Evolutionary conservation across 2,888 invertebrate species (phyloP), one percentile per base, ranked within the genome.

Genomic region (Apamea anceps): DNA sequence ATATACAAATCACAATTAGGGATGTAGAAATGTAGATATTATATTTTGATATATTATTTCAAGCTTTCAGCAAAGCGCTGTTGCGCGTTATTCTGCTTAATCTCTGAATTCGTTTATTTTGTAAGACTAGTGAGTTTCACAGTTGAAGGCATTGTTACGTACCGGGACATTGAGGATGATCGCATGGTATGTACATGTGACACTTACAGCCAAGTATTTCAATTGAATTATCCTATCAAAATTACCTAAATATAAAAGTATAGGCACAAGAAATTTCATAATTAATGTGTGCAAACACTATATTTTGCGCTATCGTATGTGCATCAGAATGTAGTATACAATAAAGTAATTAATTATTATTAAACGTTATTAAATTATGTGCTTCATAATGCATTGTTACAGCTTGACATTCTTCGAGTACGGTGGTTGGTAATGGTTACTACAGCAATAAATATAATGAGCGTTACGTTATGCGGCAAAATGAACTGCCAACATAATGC

Each of bases 181-280:
- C 76, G 85, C 84, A 89, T 90, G 89, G 71, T 93, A 93, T 94
- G 67, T 93, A 93, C 93, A 94, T 62, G 89, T 92, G 92, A 88
- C 77, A 79, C 89, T 89, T 89, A 91, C 63, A 86, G 87, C 86
- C 87, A 79, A 91, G 83, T 89, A 88, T 88, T 81, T 84, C 70
- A 83, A 84, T 90, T 87, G 90, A 94, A 90, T 92, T 93, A 93
- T 87, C 88, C 91, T 95, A 94, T 93, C 87, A 94, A 94, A 92
- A 94, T 93, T 94, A 94, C 91, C 93, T 96, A 94, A 90, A 94
- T 96, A 94, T 94, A 95, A 96, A 96, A 94, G 93, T 95, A 95
- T 95, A 96, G 96, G 96, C 96, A 96, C 96, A 93, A 96, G 96
- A 95, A 96, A 95, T 94, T 93, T 94, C 94, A 95, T 94, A 94